phyloP scores from a whole-genome alignment of 2,888 invertebrate genomes.

The Protophormia terraenovae region DNA sequence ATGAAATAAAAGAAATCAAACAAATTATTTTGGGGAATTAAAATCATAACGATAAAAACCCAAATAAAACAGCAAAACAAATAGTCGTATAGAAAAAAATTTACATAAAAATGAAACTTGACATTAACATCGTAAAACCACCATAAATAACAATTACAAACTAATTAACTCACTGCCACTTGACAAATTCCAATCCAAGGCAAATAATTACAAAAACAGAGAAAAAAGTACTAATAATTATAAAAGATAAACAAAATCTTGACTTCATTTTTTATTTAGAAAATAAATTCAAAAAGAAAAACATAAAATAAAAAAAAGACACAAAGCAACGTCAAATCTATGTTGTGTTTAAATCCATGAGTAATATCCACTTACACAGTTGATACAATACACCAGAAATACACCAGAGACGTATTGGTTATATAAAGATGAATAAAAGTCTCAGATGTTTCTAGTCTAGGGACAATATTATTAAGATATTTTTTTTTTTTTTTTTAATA shows the following conservation, averaged over 20 bases:
- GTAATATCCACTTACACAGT: background rate
- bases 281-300: background rate
- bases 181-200: constrained; percentile 51
- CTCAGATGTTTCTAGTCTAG: too few relatives aligned
- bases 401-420: background rate
- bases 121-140: constrained; percentile 76
- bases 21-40: constrained; percentile 50
- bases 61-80: background rate
- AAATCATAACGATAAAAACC: constrained; percentile 22
- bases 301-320: background rate
- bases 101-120: constrained; percentile 72
- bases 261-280: background rate
- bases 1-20: background rate
- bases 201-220: constrained; percentile 39
- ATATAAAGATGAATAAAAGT: background rate
- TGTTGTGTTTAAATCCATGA: background rate
- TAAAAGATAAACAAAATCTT: constrained; percentile 11
- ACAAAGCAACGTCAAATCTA: background rate
- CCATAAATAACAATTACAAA: constrained; percentile 79
- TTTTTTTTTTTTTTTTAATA: too few relatives aligned
- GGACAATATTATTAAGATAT: too few relatives aligned
- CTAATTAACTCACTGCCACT: constrained; percentile 77
- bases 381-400: background rate
- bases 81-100: background rate
- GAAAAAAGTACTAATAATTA: background rate